Base-by-base conservation (phyloP, 2,113 vertebrate genomes). In the Psittacus erithacus region DNA sequence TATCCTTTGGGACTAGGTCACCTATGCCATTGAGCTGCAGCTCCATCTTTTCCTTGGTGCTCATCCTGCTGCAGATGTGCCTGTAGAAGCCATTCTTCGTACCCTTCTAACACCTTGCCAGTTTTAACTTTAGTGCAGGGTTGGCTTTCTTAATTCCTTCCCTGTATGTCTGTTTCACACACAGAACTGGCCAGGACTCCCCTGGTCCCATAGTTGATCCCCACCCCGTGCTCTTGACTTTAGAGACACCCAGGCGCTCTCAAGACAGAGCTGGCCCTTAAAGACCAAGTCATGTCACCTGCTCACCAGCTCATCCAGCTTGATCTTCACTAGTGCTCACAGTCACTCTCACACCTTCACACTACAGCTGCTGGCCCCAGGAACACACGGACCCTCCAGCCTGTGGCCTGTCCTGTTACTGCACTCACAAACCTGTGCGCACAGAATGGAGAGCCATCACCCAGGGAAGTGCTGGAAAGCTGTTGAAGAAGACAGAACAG, bases 301-400 rank as follows among this genome's bases (percentile, higher is more conserved):
- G 50, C 41, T 83, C 38, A 35, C 18, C 10, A 2, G 38, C 62
- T 68, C 3, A 0, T 57, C 65, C 35, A 16, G 20, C 80, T 29
- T 29, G 13, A 22, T 44, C 35, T 64, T 38, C 1, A 1, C 47
- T 29, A 10, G 17, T 59, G 2, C 28, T 88, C 60, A 25, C 8
- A 16, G 4, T 24, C 33, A 7, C 9, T 28, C 33, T 35, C 39
- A 39, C 53, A 29, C 9, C 27, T 16, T 4, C 49, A 5, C 18
- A n/a, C 41, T 62, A 28, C 59, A 67, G 57, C 8, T 17, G 13
- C 39, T 50, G 55, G 33, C 43, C 23, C 23, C 19, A 35, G 24
- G 31, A 28, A 20, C 63, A 14, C 47, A 17, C 0, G 0, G 33
- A 27, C 10, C 77, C 29, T 75, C 27, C 31, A 63, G 12, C 18